These are phyloP conservation scores for Eupsilia transversa DNA, from an alignment of 2,888 invertebrate species.

Conservation along the genomic window DNA sequence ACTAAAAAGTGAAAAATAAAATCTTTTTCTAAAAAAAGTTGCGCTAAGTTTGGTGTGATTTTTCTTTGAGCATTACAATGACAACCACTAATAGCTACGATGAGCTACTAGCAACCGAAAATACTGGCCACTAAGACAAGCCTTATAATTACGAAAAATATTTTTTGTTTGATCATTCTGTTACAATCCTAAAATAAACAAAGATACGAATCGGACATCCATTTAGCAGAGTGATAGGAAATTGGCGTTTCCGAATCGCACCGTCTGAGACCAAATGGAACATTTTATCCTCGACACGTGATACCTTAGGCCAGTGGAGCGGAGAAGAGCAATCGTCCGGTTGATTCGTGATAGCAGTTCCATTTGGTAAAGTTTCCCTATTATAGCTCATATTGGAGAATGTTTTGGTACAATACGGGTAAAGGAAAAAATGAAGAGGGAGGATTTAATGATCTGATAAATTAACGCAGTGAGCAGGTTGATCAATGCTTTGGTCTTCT, in stretches of 20 bases:
- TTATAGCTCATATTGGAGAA: constrained; percentile 17
- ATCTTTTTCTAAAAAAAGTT: no score
- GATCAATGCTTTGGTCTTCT: not conserved
- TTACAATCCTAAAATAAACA: constrained; percentile 36
- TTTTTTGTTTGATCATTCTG: not conserved
- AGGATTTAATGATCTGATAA: constrained; percentile 16
- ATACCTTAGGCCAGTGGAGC: constrained; percentile 61
- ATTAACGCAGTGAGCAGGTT: not conserved
- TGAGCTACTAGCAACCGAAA: not conserved
- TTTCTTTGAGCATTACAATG: not conserved
- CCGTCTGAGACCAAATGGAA: constrained; percentile 41
- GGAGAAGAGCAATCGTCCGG: constrained; percentile 52
- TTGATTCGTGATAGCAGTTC: constrained; percentile 40
- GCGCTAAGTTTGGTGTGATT: no score
- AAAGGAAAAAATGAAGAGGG: not conserved
- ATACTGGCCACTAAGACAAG: not conserved
- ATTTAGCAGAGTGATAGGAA: constrained; percentile 60
- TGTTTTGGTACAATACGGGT: not conserved
- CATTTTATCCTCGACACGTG: constrained; percentile 45
- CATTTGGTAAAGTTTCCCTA: constrained; percentile 39
- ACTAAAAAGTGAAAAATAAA: no score
- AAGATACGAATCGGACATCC: constrained; percentile 55
- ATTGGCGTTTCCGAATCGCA: constrained; percentile 58
- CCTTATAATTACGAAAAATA: constrained; percentile 5
- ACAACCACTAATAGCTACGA: not conserved